Evolutionary conservation across 2,888 invertebrate species (phyloP).

Genomic region (Thymelicus sylvestris): DNA sequence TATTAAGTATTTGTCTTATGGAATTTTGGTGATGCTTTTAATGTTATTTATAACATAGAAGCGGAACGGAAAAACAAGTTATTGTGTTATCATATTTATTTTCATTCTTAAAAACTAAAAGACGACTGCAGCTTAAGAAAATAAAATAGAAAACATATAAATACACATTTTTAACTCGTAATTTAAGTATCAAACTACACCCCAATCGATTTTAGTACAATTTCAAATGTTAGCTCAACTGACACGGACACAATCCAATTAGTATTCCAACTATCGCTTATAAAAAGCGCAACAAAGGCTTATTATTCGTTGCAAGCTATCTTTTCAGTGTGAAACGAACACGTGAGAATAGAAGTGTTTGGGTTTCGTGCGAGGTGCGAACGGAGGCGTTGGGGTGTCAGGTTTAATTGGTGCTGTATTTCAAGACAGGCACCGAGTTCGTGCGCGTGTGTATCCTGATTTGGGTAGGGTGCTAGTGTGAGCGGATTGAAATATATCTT

Average conservation of each 20-base stretch:
- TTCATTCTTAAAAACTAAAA: no score
- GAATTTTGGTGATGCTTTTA: no score
- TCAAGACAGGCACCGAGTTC: constrained; percentile 67
- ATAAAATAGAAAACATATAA: no score
- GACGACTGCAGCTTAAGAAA: no score
- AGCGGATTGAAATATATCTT: constrained; percentile 46
- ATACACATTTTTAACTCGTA: no score
- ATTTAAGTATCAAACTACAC: no score
- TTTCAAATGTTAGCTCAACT: neutral
- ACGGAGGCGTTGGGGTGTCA: constrained; percentile 75
- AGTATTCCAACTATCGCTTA: constrained; percentile 25
- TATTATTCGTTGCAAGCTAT: constrained; percentile 33
- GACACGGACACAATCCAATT: constrained; percentile 28
- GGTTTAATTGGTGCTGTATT: constrained; percentile 82
- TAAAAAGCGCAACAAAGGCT: constrained; percentile 32
- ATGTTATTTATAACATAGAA: no score
- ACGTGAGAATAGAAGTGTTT: constrained; percentile 61
- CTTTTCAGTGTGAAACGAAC: constrained; percentile 40
- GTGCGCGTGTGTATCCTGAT: constrained; percentile 64
- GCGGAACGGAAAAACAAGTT: no score
- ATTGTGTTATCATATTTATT: no score
- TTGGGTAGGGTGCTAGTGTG: constrained; percentile 46
- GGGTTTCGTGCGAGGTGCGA: constrained; percentile 69
- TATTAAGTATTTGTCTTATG: no score
- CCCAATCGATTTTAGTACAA: neutral